Conservation (phyloP, 2,888 invertebrate genomes). For the Omphaloscelis lunosa region DNA sequence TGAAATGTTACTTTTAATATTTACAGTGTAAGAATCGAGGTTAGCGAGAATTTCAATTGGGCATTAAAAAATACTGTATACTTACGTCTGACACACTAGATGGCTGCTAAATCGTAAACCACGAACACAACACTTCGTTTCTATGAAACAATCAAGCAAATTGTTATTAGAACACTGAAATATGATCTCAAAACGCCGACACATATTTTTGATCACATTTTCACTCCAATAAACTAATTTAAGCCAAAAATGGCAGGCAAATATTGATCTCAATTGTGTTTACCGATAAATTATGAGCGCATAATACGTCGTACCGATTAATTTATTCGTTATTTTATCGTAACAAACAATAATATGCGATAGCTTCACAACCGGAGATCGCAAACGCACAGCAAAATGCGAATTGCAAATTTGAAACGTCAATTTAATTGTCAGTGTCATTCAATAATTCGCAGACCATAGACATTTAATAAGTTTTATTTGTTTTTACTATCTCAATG, state of each 20-base stretch:
- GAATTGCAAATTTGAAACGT: conserved; percentile 24
- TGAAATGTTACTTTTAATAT: background rate
- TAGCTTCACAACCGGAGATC: conserved; percentile 26
- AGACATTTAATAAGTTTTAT: no score
- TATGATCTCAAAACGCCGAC: conserved; percentile 44
- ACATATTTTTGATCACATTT: conserved; percentile 35
- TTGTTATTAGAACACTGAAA: conserved; percentile 49
- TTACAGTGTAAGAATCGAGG: background rate
- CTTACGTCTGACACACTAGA: conserved; percentile 34
- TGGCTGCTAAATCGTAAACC: conserved; percentile 18
- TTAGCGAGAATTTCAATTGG: background rate
- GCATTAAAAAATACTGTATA: conserved; percentile 15
- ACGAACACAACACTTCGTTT: conserved; percentile 45
- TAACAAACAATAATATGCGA: conserved; percentile 39
- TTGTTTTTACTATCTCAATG: no score
- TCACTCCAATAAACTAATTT: conserved; percentile 8
- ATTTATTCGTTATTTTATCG: conserved; percentile 27
- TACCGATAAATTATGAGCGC: background rate
- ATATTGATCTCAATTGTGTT: background rate
- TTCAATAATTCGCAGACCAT: no score
- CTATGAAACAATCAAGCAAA: conserved; percentile 39
- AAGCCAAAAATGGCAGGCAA: background rate
- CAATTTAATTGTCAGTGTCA: conserved; percentile 40
- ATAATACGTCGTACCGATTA: conserved; percentile 2
- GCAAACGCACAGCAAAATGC: conserved; percentile 26